Evolutionary conservation across 37 sponge, comb jelly and placozoan species (phyloP).

Genomic region (Ephydatia muelleri): DNA sequence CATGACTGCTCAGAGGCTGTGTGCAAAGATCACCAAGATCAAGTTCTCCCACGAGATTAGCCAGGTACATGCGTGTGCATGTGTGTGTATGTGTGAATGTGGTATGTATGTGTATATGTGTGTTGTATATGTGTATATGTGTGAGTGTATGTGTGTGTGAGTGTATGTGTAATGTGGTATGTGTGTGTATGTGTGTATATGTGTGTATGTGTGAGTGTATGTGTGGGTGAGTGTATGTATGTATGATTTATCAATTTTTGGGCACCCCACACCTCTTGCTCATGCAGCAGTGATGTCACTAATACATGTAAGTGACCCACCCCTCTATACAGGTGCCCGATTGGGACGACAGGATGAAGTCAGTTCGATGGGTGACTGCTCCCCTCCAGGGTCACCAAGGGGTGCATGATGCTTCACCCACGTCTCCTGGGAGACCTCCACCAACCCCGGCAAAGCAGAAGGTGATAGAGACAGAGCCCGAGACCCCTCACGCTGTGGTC

Average conservation of each 20-base stretch:
- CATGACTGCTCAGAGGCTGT: constrained; percentile 30
- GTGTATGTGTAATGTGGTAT: too few relatives aligned
- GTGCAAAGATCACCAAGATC: constrained; percentile 73
- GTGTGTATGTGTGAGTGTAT: background rate
- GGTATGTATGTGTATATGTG: constrained; percentile 11
- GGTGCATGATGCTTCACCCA: background rate
- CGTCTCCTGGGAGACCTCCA: constrained; percentile 4
- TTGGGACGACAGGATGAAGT: constrained; percentile 95
- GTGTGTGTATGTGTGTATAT: constrained; percentile 11
- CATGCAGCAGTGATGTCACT: background rate
- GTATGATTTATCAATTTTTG: too few relatives aligned
- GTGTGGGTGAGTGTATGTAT: too few relatives aligned
- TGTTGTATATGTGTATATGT: constrained; percentile 5
- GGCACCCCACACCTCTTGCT: too few relatives aligned
- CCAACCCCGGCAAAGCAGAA: constrained; percentile 60
- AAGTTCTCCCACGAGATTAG: constrained; percentile 56
- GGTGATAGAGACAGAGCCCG: constrained; percentile 84
- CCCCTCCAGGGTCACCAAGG: background rate
- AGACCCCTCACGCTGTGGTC: constrained; percentile 77
- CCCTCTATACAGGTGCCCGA: constrained; percentile 71
- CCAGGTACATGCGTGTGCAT: constrained; percentile 25
- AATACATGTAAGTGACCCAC: background rate
- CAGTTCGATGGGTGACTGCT: constrained; percentile 85
- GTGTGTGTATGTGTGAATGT: background rate
- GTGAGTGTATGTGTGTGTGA: background rate